phyloP scores from a whole-genome alignment of 2,888 invertebrate species.

The Caenorhabditis sp. region DNA sequence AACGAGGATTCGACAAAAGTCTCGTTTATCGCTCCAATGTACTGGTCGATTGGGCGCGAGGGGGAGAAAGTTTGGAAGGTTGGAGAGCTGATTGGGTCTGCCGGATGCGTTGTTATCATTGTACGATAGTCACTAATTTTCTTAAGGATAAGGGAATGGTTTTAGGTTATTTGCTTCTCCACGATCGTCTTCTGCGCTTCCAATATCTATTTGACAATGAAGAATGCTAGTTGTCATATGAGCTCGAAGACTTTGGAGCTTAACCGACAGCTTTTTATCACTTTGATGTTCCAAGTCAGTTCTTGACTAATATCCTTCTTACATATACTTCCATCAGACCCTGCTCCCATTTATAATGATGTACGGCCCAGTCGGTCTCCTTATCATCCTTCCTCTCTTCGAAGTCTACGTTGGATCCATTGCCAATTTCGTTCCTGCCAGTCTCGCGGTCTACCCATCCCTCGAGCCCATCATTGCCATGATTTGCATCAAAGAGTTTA shows the following conservation, averaged over 20 bases:
- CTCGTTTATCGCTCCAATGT: slow-evolving; percentile 46
- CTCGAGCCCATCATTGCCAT: slow-evolving; percentile 38
- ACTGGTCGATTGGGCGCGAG: slow-evolving; percentile 32
- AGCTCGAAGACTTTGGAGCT: slow-evolving; percentile 34
- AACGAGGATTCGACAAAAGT: slow-evolving; percentile 26
- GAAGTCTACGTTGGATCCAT: slow-evolving; percentile 34
- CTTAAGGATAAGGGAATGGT: no score
- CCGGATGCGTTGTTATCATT: slow-evolving; percentile 43
- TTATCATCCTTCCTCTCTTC: slow-evolving; percentile 38
- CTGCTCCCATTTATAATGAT: slow-evolving; percentile 36
- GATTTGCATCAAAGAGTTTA: slow-evolving; percentile 36
- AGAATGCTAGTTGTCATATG: slow-evolving; percentile 34
- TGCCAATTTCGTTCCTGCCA: slow-evolving; percentile 26
- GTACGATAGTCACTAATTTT: neutral
- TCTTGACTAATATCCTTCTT: no score
- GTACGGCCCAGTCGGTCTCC: slow-evolving; percentile 40
- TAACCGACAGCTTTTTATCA: slow-evolving; percentile 39
- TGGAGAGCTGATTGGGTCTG: slow-evolving; percentile 12
- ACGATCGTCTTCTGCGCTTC: slow-evolving; percentile 33
- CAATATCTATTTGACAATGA: slow-evolving; percentile 38
- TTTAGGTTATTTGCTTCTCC: slow-evolving; percentile 34
- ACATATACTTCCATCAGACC: no score
- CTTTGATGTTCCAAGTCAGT: slow-evolving; percentile 43
- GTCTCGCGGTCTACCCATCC: slow-evolving; percentile 26
- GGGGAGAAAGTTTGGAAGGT: slow-evolving; percentile 32